phyloP scores from a whole-genome alignment of 2,888 invertebrate genomes.

The Ophion ventricosus region DNA sequence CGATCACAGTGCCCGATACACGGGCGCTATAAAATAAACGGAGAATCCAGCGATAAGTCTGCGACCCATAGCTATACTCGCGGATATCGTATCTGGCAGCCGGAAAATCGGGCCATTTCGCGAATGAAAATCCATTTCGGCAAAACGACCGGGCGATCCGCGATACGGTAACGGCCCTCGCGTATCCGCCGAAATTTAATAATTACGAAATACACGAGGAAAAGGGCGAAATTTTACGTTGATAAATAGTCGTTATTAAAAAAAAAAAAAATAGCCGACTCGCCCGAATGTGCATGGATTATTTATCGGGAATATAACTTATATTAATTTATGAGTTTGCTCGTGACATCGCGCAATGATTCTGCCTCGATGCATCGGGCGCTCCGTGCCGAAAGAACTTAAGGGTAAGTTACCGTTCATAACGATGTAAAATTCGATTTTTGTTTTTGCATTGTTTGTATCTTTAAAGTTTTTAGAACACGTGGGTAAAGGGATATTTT shows the following conservation, averaged over 20 bases:
- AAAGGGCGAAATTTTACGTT: slow-evolving; percentile 26
- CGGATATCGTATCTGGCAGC: slow-evolving; percentile 18
- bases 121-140: slow-evolving; percentile 45
- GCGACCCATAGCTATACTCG: slow-evolving; percentile 8
- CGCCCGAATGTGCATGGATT: slow-evolving; percentile 2
- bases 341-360: neutral
- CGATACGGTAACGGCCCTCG: neutral
- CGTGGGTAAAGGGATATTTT: too few relatives aligned
- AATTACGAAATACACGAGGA: slow-evolving; percentile 10
- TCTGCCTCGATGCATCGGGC: slow-evolving; percentile 11
- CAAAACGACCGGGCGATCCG: neutral
- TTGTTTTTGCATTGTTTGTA: too few relatives aligned
- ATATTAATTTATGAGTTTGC: slow-evolving; percentile 36
- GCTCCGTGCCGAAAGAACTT: neutral
- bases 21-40: slow-evolving; percentile 18
- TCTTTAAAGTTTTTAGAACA: too few relatives aligned
- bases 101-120: slow-evolving; percentile 34
- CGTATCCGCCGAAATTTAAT: slow-evolving; percentile 42
- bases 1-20: neutral
- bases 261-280: slow-evolving; percentile 3
- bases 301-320: slow-evolving; percentile 41
- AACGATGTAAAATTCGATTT: too few relatives aligned
- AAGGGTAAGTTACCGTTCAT: too few relatives aligned
- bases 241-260: slow-evolving; percentile 54
- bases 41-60: slow-evolving; percentile 39